Base-by-base conservation (phyloP, 2,113 vertebrate genomes). In the Prunella fulvescens region DNA sequence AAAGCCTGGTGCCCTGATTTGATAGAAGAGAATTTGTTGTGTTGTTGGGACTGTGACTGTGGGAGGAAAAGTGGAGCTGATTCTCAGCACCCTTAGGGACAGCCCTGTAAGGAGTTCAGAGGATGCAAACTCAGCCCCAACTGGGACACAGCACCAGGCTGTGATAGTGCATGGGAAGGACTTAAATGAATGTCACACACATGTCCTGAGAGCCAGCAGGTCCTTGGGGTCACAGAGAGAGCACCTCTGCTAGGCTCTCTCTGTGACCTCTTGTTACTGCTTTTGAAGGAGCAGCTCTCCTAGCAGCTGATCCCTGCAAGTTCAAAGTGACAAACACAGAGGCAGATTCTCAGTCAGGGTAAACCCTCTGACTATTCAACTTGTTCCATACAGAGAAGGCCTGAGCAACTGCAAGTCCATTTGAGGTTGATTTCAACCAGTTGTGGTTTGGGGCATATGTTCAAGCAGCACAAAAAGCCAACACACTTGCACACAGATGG, bases 101-200 rank as follows among this genome's bases (percentile, higher is more conserved):
- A 58, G 7, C 18, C 10, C 37, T 64, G 39, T 18, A 45, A 42
- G 45, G 47, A 80, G 58, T 77, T 90, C 35, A 54, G 37, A 62
- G 39, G 39, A 23, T 82, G 42, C 40, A 65, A 70, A 61, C n/a
- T 12, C 66, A 76, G 39, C 28, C 61, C 22, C 56, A 48, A 7
- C 7, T 66, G 42, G 73, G 65, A 56, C 24, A 9, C 0, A 0
- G 31, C 31, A 70, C 24, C 1, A 3, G 37, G 26, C 47, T 92
- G 24, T 70, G 58, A 45, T 35, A 47, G 19, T 24, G 39, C 20
- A 24, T 3, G 6, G 31, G 28, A 56, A 80, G 31, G 40, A 53
- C 42, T 54, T 10, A 29, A 8, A 12, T 33, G 62, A 66, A 51
- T 80, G 37, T 62, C 4, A 4, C 17, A 58, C 1, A 1, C 23